Conservation (phyloP, 2,888 invertebrate genomes). For the Cryptocephalus moraei region DNA sequence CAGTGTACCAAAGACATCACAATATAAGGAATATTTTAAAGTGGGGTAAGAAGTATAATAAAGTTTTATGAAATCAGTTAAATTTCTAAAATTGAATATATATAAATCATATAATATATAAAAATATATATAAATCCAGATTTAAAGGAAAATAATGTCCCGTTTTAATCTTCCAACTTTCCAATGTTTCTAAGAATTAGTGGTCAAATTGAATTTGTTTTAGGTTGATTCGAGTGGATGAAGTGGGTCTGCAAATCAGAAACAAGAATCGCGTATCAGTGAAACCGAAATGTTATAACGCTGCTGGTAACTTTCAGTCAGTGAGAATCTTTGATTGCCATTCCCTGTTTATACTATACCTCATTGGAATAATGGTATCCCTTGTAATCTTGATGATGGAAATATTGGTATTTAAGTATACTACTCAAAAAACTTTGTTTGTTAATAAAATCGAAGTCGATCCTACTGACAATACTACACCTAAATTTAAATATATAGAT, state of each 20-base stretch:
- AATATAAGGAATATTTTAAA: conserved; percentile 22
- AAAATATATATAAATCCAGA: no score
- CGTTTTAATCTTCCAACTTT: neutral
- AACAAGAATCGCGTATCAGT: conserved; percentile 17
- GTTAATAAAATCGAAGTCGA: no score
- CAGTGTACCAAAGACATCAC: conserved; percentile 19
- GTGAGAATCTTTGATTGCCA: conserved; percentile 26
- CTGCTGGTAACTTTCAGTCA: conserved; percentile 24
- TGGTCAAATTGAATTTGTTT: conserved; percentile 7
- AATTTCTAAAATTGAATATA: no score
- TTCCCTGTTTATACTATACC: conserved; percentile 21
- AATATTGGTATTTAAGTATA: conserved; percentile 1
- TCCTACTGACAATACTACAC: no score
- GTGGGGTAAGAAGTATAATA: conserved; percentile 14
- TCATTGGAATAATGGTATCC: conserved; percentile 17
- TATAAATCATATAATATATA: no score
- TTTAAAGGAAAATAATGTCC: no score
- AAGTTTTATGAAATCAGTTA: no score
- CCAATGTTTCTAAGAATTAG: neutral
- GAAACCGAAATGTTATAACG: conserved; percentile 23
- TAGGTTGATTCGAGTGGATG: conserved; percentile 21
- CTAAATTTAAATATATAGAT: no score
- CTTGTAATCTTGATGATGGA: conserved; percentile 15
- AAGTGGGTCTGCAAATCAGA: conserved; percentile 21
- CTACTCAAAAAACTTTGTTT: no score